These are phyloP conservation scores for Hemiscyllium ocellatum DNA, from an alignment of 2,113 vertebrate genomes.

Conservation along the genomic window DNA sequence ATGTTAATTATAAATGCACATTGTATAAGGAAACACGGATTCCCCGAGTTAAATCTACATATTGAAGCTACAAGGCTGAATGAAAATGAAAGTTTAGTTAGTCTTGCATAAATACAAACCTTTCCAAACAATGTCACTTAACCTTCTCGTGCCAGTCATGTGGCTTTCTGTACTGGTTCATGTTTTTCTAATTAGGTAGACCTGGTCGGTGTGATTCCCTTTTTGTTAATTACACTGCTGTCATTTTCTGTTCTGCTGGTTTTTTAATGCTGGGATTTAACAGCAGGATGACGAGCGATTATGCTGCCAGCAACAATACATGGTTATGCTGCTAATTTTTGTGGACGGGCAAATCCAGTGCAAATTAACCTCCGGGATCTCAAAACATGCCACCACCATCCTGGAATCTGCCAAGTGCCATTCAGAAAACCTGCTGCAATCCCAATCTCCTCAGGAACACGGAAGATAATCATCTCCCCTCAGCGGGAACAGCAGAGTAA, in stretches of 20 bases:
- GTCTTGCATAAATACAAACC: background rate
- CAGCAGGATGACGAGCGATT: background rate
- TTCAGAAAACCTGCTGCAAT: background rate
- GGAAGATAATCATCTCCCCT: background rate
- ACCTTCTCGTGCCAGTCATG: background rate
- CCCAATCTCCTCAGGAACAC: background rate
- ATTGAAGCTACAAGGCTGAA: background rate
- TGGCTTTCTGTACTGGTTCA: background rate
- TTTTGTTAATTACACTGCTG: slow-evolving; percentile 1
- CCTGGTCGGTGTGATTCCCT: background rate
- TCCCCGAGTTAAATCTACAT: background rate
- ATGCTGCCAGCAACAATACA: background rate
- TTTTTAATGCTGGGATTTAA: background rate
- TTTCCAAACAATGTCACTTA: background rate
- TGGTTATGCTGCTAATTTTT: background rate
- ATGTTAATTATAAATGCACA: background rate
- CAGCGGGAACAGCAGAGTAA: background rate
- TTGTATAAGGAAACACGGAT: background rate
- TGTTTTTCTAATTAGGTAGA: background rate
- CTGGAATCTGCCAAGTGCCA: background rate
- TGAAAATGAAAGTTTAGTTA: background rate
- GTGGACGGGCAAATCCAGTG: slow-evolving; percentile 2
- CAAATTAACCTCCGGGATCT: background rate
- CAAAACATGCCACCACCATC: background rate
- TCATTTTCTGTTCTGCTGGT: background rate